These are phyloP conservation scores for Ceyx melanurus DNA, from an alignment of 2,113 vertebrate species.

Conservation along the genomic window DNA sequence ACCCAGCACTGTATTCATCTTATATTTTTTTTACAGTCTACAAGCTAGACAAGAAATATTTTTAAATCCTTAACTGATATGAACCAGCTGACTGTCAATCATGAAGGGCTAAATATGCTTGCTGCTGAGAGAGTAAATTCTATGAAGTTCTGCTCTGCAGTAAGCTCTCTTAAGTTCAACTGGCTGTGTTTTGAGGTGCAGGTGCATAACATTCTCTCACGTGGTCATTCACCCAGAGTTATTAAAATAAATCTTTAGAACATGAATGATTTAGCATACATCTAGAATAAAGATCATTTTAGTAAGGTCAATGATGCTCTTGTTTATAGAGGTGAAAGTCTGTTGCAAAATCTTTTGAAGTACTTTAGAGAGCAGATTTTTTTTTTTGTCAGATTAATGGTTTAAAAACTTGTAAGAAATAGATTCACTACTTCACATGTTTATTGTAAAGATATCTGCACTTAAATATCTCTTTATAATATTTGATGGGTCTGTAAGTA, in stretches of 20 bases:
- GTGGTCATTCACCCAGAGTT: neutral
- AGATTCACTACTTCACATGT: neutral
- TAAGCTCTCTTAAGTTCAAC: neutral
- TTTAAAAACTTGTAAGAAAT: neutral
- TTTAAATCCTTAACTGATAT: neutral
- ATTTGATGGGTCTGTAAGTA: neutral
- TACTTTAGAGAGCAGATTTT: neutral
- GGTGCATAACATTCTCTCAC: neutral
- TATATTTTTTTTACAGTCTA: neutral
- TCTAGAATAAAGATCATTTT: neutral
- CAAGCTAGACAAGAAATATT: neutral
- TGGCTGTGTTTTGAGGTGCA: neutral
- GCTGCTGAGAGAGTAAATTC: neutral
- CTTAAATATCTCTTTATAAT: neutral
- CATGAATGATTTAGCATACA: neutral
- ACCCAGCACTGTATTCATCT: neutral
- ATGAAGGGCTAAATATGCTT: neutral
- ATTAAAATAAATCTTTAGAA: neutral
- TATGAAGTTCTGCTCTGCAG: neutral
- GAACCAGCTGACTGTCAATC: neutral
- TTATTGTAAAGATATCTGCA: neutral
- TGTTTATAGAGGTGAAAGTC: neutral
- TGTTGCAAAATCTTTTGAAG: neutral
- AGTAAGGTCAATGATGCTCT: neutral
- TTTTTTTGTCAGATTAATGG: neutral